Conservation (phyloP, 2,113 vertebrate species). For the Rhea americana region DNA sequence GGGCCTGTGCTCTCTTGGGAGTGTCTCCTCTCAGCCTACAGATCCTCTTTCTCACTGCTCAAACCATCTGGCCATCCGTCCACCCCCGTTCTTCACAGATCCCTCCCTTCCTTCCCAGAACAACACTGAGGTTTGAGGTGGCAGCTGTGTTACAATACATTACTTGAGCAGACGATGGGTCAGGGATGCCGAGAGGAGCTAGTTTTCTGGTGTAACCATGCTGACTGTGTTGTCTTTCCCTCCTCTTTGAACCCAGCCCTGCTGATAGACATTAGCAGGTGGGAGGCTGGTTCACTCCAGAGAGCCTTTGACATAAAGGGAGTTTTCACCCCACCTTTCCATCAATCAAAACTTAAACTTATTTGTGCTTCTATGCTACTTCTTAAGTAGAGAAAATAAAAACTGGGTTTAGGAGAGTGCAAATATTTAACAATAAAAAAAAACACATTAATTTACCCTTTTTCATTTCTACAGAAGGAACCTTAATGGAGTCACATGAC, state of each 20-base stretch:
- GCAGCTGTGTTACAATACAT: neutral
- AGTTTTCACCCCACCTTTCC: constrained; percentile 58
- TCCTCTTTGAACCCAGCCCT: neutral
- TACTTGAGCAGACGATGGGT: neutral
- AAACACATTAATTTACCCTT: constrained; percentile 73
- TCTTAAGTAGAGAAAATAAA: constrained; percentile 72
- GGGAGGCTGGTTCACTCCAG: constrained; percentile 36
- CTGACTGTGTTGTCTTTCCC: constrained; percentile 26
- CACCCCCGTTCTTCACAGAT: neutral
- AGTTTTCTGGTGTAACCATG: neutral
- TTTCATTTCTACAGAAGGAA: constrained; percentile 75
- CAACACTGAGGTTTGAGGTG: neutral
- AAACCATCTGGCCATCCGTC: neutral
- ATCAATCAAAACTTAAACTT: constrained; percentile 65
- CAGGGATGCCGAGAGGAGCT: accelerated
- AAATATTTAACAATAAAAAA: constrained; percentile 77
- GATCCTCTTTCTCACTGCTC: neutral
- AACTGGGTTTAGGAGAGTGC: constrained; percentile 68
- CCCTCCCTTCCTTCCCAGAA: neutral
- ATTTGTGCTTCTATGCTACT: constrained; percentile 54
- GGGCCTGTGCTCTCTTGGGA: neutral
- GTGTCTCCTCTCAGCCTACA: neutral
- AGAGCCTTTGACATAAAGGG: constrained; percentile 56
- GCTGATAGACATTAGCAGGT: constrained; percentile 26
- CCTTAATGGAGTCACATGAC: constrained; percentile 76